A percentile compares a stretch with the other conserved stretches of the same genome.
Conservation (phyloP, 2,888 invertebrate genomes). For the Penaeus monodon region DNA sequence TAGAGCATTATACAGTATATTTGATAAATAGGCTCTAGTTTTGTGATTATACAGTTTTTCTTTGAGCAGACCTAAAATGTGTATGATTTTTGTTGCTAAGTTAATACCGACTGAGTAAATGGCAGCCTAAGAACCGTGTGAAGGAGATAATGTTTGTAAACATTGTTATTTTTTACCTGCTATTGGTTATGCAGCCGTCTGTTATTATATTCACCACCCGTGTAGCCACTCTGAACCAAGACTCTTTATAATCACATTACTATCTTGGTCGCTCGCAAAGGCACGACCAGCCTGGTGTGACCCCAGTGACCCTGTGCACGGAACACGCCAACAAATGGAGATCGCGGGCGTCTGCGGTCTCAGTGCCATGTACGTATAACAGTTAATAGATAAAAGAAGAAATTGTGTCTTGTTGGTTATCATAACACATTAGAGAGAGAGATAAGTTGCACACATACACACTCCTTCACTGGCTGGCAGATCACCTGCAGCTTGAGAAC, state of each 20-base stretch:
- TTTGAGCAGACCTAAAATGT: constrained; percentile 51
- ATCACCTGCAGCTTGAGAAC: too few species aligned
- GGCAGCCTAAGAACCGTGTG: constrained; percentile 30
- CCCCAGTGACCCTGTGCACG: too few species aligned
- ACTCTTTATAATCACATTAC: constrained; percentile 53
- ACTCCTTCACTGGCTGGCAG: too few species aligned
- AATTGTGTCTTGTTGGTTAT: too few species aligned
- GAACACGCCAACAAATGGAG: too few species aligned
- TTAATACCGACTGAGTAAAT: constrained; percentile 31
- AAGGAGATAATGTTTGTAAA: constrained; percentile 49
- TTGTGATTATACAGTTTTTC: constrained; percentile 58
- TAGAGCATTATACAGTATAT: constrained; percentile 62
- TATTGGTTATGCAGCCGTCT: constrained; percentile 47
- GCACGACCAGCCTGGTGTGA: not conserved
- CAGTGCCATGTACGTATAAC: too few species aligned
- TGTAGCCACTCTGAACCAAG: constrained; percentile 40
- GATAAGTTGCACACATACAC: too few species aligned
- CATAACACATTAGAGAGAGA: too few species aligned
- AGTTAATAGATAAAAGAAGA: too few species aligned
- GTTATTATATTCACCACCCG: constrained; percentile 44
- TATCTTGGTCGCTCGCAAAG: constrained; percentile 46
- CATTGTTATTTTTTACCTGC: constrained; percentile 55
- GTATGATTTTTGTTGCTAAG: constrained; percentile 38
- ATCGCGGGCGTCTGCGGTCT: too few species aligned
- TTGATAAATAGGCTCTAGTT: constrained; percentile 63